Percentiles rank a stretch among this genome's conserved stretches.
These are phyloP conservation scores for Frieseomelitta varia DNA, from an alignment of 1,140 invertebrate genomes.

Conservation along the genomic window DNA sequence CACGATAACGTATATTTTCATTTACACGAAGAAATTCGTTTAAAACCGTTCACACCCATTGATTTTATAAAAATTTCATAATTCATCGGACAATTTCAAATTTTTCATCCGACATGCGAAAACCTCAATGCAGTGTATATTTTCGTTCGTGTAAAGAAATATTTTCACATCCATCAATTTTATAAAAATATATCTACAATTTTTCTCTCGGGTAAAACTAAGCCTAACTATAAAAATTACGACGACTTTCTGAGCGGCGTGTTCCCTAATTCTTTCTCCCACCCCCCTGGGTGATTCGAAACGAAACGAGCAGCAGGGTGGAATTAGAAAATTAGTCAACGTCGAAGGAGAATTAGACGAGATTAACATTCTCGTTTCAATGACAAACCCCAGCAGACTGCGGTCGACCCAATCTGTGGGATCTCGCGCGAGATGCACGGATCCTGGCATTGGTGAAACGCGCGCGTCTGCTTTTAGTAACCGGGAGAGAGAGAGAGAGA, in stretches of 20 bases:
- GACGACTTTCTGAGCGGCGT: conserved; percentile 25
- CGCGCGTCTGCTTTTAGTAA: conserved; percentile 48
- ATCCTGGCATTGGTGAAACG: conserved; percentile 37
- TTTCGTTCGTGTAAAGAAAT: too few species aligned
- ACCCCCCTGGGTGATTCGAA: too few species aligned
- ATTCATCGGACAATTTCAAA: too few species aligned
- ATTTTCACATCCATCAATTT: too few species aligned
- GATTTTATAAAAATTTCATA: too few species aligned
- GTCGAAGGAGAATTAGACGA: conserved; percentile 45
- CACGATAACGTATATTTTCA: too few species aligned
- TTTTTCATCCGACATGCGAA: too few species aligned
- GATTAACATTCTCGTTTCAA: conserved; percentile 42
- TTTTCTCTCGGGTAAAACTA: not conserved
- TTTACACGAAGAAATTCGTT: too few species aligned
- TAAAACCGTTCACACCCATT: too few species aligned
- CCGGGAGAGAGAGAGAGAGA: too few species aligned
- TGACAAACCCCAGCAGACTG: not conserved
- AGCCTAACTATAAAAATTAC: not conserved
- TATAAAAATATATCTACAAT: not conserved
- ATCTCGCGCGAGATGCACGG: conserved; percentile 41
- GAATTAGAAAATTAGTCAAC: conserved; percentile 23
- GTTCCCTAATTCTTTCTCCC: conserved; percentile 10
- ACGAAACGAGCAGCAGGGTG: not conserved
- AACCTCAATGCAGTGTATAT: too few species aligned
- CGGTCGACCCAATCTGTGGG: not conserved